Evolutionary conservation across 2,888 invertebrate species (phyloP), one percentile per base, ranked within the genome.

Genomic region (Pelosia muscerda): DNA sequence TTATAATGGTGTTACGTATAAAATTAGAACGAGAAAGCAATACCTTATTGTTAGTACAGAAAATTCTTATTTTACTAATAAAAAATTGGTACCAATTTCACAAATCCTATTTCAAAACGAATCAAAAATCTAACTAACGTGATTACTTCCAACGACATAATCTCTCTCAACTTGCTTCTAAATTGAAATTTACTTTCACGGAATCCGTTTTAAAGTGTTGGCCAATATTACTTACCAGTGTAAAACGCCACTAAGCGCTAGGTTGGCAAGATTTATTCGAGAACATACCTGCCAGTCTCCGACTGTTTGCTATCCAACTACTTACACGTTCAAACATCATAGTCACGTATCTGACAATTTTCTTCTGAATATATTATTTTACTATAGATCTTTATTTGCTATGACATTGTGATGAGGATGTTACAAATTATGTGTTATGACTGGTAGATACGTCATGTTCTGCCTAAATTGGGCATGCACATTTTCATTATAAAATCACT

Each of bases 241-340:
- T 79, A 26, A 6, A 63, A 28, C 15, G 28, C 10, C 23, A 38
- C 62, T 62, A 62, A 54, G 31, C 26, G 13, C 38, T 68, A 63
- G 66, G 10, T 58, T 66, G 5, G 15, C n/a, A 68, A 71, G 66
- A 73, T 65, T 79, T 79, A 73, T 69, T 71, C 9, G 19, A 64
- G 31, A n/a, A 71, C 65, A 34, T 65, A 74, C 63, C 71, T 77
- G 71, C 53, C 26, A 31, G 61, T 28, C 25, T 61, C 66, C 63
- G 76, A 71, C 53, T 63, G 68, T 78, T 71, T 76, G 62, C 57
- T 11, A 68, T 55, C 19, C 56, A 26, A 8, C 13, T 53, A n/a
- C n/a, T n/a, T n/a, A 57, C 15, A 26, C 54, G 11, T 9, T 23
- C 4, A 13, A 53, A 38, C 23, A 28, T 55, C 22, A 71, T 61